A percentile compares a stretch with the other conserved stretches of the same genome.
Evolutionary conservation across 2,113 vertebrate genomes (phyloP).

Genomic region (Tragelaphus strepsiceros): DNA sequence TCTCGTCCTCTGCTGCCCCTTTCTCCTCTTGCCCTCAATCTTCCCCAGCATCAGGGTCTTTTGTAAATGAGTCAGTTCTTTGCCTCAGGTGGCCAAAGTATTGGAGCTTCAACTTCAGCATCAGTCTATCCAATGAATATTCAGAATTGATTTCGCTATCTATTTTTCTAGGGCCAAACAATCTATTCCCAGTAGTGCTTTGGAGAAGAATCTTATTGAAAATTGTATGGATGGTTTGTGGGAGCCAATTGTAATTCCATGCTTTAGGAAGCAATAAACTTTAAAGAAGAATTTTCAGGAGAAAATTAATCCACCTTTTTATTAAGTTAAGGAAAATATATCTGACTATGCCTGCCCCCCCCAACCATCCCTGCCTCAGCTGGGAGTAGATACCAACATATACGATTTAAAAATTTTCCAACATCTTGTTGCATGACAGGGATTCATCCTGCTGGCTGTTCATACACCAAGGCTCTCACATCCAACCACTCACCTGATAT

Average conservation of each 20-base stretch:
- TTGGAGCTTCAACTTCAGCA: not conserved
- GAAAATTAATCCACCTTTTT: not conserved
- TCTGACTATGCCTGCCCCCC: not conserved
- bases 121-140: not conserved
- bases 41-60: not conserved
- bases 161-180: not conserved
- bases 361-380: not conserved
- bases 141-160: not conserved
- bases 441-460: not conserved
- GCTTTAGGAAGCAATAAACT: not conserved
- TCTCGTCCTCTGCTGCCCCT: not conserved
- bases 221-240: not conserved
- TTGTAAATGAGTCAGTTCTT: not conserved
- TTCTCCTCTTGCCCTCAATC: not conserved
- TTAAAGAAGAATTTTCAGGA: not conserved
- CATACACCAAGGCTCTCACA: rapidly evolving
- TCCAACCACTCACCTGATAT: too few relatives aligned
- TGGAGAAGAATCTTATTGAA: not conserved
- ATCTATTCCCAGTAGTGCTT: not conserved
- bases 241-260: not conserved
- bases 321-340: not conserved
- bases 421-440: not conserved
- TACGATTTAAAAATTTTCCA: not conserved
- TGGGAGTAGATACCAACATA: not conserved
- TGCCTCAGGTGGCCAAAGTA: not conserved